Conservation (phyloP, 1,140 invertebrate genomes). For the Orius insidiosus region DNA sequence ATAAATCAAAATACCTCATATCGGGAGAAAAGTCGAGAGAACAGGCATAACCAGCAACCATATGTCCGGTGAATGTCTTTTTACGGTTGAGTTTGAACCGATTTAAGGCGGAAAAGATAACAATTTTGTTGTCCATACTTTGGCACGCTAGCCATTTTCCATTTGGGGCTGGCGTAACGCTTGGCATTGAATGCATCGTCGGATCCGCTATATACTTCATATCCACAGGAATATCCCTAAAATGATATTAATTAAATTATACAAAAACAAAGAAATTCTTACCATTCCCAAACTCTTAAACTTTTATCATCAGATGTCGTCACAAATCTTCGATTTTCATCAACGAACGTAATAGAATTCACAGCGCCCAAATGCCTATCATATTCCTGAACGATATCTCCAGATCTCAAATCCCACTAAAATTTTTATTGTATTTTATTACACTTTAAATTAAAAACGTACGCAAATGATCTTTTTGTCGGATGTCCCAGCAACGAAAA, state of each 20-base stretch:
- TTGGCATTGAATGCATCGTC: conserved; percentile 97
- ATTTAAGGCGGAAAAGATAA: conserved; percentile 94
- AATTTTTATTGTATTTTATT: too few relatives aligned
- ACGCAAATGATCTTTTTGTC: conserved; percentile 99
- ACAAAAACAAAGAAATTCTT: background rate
- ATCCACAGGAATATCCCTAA: conserved; percentile 94
- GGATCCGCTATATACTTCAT: conserved; percentile 99
- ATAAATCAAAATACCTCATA: conserved; percentile 92
- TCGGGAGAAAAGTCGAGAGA: conserved; percentile 94
- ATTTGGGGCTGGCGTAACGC: conserved; percentile 86
- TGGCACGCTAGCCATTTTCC: conserved; percentile 99
- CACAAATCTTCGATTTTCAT: conserved; percentile 93
- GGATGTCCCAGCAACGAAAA: conserved; percentile 95
- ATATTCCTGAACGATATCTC: conserved; percentile 96
- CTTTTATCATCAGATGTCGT: conserved; percentile 99
- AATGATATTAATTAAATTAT: conserved; percentile 19
- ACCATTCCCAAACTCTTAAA: conserved; percentile 98
- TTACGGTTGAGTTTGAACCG: conserved; percentile 95
- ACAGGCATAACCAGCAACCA: conserved; percentile 98
- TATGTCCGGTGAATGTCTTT: conserved; percentile 95
- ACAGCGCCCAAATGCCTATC: conserved; percentile 96
- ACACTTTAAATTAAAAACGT: too few relatives aligned
- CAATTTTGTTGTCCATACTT: conserved; percentile 98
- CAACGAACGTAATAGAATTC: conserved; percentile 97
- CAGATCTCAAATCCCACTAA: conserved; percentile 88